These are phyloP conservation scores for Pseudococcus jackbeardsleyi DNA, from an alignment of 2,888 invertebrate genomes.

Conservation along the genomic window DNA sequence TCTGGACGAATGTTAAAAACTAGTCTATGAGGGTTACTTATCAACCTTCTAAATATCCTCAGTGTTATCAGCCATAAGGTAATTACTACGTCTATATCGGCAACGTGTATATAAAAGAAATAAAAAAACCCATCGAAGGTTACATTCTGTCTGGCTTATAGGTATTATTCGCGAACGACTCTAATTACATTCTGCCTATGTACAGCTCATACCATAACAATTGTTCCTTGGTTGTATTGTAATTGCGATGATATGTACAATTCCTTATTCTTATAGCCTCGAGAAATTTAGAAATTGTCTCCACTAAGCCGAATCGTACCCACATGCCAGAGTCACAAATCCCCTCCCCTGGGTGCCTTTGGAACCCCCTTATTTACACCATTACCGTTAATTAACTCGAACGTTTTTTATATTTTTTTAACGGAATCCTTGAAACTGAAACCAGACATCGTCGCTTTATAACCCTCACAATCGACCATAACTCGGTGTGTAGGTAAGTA, in stretches of 20 bases:
- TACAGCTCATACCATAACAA: neutral
- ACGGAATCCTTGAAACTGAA: conserved; percentile 23
- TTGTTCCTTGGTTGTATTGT: neutral
- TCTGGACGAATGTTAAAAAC: neutral
- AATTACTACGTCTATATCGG: conserved; percentile 21
- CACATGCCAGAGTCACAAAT: no score
- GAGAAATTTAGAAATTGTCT: neutral
- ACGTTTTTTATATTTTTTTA: neutral
- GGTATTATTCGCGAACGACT: neutral
- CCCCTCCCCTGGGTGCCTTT: neutral
- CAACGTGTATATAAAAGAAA: neutral
- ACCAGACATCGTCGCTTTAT: neutral
- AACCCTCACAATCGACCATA: conserved; percentile 15
- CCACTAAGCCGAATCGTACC: no score
- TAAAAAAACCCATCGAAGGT: neutral
- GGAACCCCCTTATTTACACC: neutral
- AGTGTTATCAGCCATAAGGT: conserved; percentile 19
- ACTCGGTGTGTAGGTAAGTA: neutral
- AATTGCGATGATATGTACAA: neutral
- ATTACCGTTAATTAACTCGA: neutral
- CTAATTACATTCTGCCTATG: neutral
- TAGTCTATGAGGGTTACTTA: conserved; percentile 19
- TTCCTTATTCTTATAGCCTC: neutral
- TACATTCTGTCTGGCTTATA: conserved; percentile 7
- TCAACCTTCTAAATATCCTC: neutral